Base-by-base conservation (phyloP, 2,113 vertebrate genomes). In the Brevimyrus niger region DNA sequence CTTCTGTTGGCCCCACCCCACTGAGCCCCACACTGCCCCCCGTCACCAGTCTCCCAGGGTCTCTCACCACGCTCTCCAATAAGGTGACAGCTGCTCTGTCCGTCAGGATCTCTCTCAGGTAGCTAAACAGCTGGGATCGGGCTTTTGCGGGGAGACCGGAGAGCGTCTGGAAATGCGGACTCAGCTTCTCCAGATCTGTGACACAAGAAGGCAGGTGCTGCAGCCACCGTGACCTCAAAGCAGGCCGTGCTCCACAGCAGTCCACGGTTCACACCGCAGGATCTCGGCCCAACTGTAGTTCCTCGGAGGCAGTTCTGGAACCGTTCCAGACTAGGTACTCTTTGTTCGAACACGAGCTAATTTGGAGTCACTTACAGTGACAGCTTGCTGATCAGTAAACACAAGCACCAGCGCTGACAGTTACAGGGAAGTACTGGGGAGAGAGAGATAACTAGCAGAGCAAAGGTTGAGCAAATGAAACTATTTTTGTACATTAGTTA, bases 1-100 rank as follows among this genome's bases (percentile, higher is more conserved):
- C 23, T 61, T 65, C 61, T 31, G 2, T 69, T 31, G 61, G 61
- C 3, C 10, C n/a, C 13, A 31, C n/a, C n/a, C 61, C 3, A 27
- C 61, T 69, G 10, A 31, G 58, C n/a, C 58, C 0, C 55, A 23
- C 55, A 7, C 8, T 9, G 2, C 61, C 9, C 58, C 23, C 58
- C 3, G 23, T 65, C 53, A 6, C 51, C 73, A 80, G 31, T 47
- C 5, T 83, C 15, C 35, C 38, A 9, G 80, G 69, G 8, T 55
- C 19, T 87, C 94, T 96, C 94, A 99, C 98, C 95, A 93, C 3
- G 19, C 93, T 92, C 92, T 96, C 96, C 92, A 99, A 93, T 86
- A 90, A 90, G 87, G 90, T 51, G 27, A 98, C 91, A 38, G 93
- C 88, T 27, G 94, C 89, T 85, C 94, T 94, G 38, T 93, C 93